Evolutionary conservation across 2,888 invertebrate species (phyloP).

Genomic region (Deroplatys truncata): DNA sequence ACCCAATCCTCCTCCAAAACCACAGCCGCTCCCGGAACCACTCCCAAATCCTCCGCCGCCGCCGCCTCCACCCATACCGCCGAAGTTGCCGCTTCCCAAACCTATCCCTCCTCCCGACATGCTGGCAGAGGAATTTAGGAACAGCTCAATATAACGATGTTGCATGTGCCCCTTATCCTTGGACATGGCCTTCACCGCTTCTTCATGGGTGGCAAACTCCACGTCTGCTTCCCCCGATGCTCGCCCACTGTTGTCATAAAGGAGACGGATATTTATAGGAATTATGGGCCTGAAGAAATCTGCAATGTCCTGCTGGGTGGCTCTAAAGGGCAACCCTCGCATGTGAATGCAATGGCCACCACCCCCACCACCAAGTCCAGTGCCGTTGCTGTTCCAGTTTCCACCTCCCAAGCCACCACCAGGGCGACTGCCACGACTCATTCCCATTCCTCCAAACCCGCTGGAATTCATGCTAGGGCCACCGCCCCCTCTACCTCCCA

Average conservation of each 20-base stretch:
- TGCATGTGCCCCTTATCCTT: slow-evolving; percentile 88
- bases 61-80: slow-evolving; percentile 20
- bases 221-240: slow-evolving; percentile 96
- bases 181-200: slow-evolving; percentile 75
- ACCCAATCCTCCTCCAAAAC: slow-evolving; percentile 22
- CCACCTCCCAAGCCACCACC: slow-evolving; percentile 38
- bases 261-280: slow-evolving; percentile 78
- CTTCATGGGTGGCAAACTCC: slow-evolving; percentile 86
- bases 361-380: slow-evolving; percentile 40
- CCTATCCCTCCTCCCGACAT: slow-evolving; percentile 34
- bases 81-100: slow-evolving; percentile 33
- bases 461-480: slow-evolving; percentile 24
- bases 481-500: slow-evolving; percentile 34
- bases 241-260: slow-evolving; percentile 82
- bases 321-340: slow-evolving; percentile 83
- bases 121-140: slow-evolving; percentile 67
- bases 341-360: slow-evolving; percentile 64
- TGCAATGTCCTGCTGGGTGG: slow-evolving; percentile 76
- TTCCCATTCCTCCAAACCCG: slow-evolving; percentile 21
- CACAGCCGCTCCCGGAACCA: slow-evolving; percentile 5
- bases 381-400: slow-evolving; percentile 33
- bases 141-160: slow-evolving; percentile 90
- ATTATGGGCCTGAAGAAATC: slow-evolving; percentile 89
- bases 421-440: slow-evolving; percentile 37
- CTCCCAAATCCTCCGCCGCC: background rate